Percentiles rank a stretch among this genome's conserved stretches.
Evolutionary conservation across 2,113 vertebrate species (phyloP).

Genomic region (Tragelaphus imberbis): DNA sequence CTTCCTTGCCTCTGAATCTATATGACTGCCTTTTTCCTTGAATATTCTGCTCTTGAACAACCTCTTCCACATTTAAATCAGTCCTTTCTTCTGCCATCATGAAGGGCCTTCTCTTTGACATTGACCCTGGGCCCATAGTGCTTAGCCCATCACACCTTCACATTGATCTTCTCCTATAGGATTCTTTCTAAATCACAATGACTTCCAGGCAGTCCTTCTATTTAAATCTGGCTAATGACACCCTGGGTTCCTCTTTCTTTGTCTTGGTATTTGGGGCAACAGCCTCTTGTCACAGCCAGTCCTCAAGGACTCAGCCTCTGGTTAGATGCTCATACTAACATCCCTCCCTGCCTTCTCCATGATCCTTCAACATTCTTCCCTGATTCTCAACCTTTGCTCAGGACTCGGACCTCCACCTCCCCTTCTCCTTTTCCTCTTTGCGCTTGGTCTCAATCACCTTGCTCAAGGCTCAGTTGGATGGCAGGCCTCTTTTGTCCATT

Average conservation of each 20-base stretch:
- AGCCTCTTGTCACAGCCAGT: not conserved
- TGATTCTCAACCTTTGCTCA: too few relatives aligned
- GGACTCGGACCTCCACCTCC: not conserved
- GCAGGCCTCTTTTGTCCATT: not conserved
- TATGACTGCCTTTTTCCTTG: not conserved
- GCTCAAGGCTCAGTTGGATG: not conserved
- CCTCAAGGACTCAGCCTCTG: not conserved
- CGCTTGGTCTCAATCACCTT: not conserved
- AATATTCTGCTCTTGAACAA: not conserved
- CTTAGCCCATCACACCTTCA: not conserved
- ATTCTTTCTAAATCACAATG: not conserved
- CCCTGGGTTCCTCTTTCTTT: not conserved
- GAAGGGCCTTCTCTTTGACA: not conserved
- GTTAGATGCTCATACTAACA: not conserved
- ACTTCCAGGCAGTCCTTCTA: not conserved
- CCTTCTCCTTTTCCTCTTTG: not conserved
- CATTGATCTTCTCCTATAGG: not conserved
- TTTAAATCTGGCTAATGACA: not conserved
- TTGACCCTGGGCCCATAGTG: not conserved
- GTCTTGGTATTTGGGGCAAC: not conserved
- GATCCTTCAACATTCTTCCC: not conserved
- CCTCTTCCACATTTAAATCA: not conserved
- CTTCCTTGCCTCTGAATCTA: not conserved
- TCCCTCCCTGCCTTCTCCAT: not conserved
- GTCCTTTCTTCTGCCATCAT: not conserved